Base-by-base conservation (phyloP, 2,888 invertebrate species). In the Pardosa pseudoannulata region DNA sequence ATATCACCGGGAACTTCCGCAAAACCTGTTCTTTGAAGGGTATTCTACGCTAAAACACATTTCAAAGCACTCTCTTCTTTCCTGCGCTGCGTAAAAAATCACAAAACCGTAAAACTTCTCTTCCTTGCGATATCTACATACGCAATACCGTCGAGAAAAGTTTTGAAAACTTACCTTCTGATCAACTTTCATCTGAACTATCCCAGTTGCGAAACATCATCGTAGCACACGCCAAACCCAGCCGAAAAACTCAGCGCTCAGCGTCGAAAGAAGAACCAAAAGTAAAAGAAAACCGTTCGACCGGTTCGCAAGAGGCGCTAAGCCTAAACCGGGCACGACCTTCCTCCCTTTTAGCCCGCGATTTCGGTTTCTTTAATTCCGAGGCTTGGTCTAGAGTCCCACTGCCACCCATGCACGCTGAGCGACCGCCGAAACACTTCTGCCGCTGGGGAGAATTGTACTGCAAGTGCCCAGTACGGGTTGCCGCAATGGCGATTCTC, bases 251-350 rank as follows among this genome's bases (percentile, higher is more conserved):
- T 56, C n/a, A 5, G 23, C 56, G 56, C 56, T 19, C 23, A 56
- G 5, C 3, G 16, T 19, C 16, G 16, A 56, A 56, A 56, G 11
- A 23, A 56, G 16, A 56, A 56, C 56, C 56, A 56, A 23, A 56
- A 56, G 23, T 23, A 23, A 56, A 56, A 23, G 46, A 46, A 23
- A 56, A 56, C 56, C 11, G 56, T 16, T 56, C 56, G 56, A 56
- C 36, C 29, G 23, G 71, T 71, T 41, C 46, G 41, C 23, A 32
- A 27, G 27, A 5, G 6, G 28, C 46, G 32, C 31, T 73, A 70
- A 72, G 71, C 62, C 72, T 71, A 71, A 71, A 50, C 65, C 76
- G 76, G 82, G 76, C 72, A 71, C 71, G 82, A 83, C 76, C 82
- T 29, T 28, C 65, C 65, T 1, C 23, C 64, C 23, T 31, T n/a